Conservation (phyloP, 2,888 invertebrate species). For the Matsumyia berberina region DNA sequence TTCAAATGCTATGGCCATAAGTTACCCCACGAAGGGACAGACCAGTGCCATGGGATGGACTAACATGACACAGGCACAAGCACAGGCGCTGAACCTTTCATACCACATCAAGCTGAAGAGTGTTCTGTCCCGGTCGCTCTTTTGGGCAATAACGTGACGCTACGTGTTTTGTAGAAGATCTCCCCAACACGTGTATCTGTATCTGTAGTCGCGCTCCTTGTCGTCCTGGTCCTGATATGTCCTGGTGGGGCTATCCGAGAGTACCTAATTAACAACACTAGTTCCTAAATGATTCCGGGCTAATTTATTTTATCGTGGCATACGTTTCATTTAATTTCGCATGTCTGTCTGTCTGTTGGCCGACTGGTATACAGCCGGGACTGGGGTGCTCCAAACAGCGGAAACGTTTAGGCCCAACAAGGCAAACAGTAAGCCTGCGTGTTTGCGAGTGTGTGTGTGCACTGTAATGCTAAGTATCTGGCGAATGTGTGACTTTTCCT, state of each 20-base stretch:
- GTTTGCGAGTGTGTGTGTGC: background rate
- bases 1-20: slow-evolving; percentile 84
- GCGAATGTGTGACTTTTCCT: slow-evolving; percentile 69
- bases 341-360: slow-evolving; percentile 63
- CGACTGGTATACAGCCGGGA: slow-evolving; percentile 10
- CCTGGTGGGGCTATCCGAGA: slow-evolving; percentile 42
- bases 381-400: slow-evolving; percentile 34
- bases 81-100: slow-evolving; percentile 64
- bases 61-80: slow-evolving; percentile 60
- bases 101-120: slow-evolving; percentile 43
- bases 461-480: slow-evolving; percentile 23
- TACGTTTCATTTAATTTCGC: slow-evolving; percentile 75
- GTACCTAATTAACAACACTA: slow-evolving; percentile 77
- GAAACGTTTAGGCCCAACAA: slow-evolving; percentile 58
- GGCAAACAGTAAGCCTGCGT: slow-evolving; percentile 9
- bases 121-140: slow-evolving; percentile 22
- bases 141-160: slow-evolving; percentile 36
- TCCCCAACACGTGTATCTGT: slow-evolving; percentile 65
- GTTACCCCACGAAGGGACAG: slow-evolving; percentile 78
- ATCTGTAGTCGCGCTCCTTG: slow-evolving; percentile 65
- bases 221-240: slow-evolving; percentile 56
- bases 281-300: slow-evolving; percentile 78
- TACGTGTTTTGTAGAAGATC: slow-evolving; percentile 72
- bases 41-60: slow-evolving; percentile 55
- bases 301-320: slow-evolving; percentile 78